Percentiles rank a stretch among this genome's conserved stretches.
Conservation (phyloP, 2,797 vertebrate genomes). For the Brachyalestes nurse region DNA sequence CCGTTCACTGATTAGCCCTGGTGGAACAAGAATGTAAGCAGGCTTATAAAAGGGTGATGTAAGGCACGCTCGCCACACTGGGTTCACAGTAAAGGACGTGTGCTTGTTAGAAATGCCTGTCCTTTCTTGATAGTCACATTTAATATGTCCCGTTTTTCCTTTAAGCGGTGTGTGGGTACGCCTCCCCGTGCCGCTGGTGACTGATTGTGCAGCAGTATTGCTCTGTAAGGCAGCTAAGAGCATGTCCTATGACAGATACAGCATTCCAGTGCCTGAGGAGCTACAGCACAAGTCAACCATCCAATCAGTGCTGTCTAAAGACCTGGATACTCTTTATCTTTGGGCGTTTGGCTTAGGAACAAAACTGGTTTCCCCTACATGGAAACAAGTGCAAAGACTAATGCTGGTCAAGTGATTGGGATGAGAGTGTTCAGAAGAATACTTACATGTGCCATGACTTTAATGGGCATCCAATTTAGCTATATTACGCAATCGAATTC, state of each 20-base stretch:
- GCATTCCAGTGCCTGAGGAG: conserved; percentile 51
- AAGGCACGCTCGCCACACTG: conserved; percentile 56
- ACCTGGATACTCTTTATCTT: conserved; percentile 21
- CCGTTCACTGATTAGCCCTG: conserved; percentile 48
- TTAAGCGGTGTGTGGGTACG: conserved; percentile 13
- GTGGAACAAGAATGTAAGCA: conserved; percentile 37
- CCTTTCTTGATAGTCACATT: conserved; percentile 27
- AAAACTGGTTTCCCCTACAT: neutral
- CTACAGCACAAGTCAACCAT: conserved; percentile 26
- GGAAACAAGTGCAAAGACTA: neutral
- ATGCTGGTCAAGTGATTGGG: neutral
- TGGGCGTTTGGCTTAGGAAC: conserved; percentile 7
- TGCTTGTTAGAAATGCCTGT: conserved; percentile 23
- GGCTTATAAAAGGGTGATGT: conserved; percentile 41
- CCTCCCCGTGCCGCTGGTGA: conserved; percentile 29
- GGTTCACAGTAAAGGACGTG: conserved; percentile 36
- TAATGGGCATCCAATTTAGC: neutral
- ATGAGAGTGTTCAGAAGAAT: neutral
- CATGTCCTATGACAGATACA: conserved; percentile 36
- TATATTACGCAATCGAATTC: neutral
- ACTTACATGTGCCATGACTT: neutral
- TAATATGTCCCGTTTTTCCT: conserved; percentile 33
- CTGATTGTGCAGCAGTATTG: conserved; percentile 53
- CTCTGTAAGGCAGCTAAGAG: conserved; percentile 57
- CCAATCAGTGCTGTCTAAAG: conserved; percentile 31